phyloP scores from a whole-genome alignment of 2,113 vertebrate genomes.

The Uropsilus gracilis region DNA sequence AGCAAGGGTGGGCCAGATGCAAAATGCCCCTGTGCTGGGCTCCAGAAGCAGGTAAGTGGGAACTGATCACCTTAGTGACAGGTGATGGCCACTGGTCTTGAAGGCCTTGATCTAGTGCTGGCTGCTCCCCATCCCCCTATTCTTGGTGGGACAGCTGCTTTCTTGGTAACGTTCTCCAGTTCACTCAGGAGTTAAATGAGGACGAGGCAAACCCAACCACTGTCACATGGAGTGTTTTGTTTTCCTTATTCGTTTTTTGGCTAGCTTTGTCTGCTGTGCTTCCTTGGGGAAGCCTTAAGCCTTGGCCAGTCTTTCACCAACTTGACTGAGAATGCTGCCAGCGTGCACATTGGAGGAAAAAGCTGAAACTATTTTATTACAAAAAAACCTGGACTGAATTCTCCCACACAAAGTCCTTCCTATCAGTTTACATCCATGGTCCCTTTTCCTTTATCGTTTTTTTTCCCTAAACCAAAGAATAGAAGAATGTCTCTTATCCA shows the following conservation, averaged over 20 bases:
- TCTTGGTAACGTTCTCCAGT: not conserved
- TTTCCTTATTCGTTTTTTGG: not conserved
- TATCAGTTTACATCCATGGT: not conserved
- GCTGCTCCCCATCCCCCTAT: conserved; percentile 29
- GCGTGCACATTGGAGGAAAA: not conserved
- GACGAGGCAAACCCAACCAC: not conserved
- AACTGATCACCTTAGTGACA: no score
- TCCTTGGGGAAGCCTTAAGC: not conserved
- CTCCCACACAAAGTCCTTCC: not conserved
- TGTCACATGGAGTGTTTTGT: no score
- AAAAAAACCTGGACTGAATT: not conserved
- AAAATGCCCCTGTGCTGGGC: not conserved
- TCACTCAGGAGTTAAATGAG: not conserved
- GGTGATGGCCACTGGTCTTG: not conserved
- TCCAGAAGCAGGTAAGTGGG: not conserved
- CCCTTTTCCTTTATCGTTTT: not conserved
- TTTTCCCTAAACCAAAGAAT: not conserved
- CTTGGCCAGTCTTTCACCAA: not conserved
- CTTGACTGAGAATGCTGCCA: not conserved
- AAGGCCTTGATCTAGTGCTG: not conserved
- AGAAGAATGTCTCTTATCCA: not conserved
- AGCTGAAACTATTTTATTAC: not conserved
- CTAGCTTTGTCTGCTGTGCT: not conserved
- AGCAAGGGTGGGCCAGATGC: not conserved
- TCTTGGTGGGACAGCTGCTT: not conserved